Percentiles rank a stretch among this genome's conserved stretches.
phyloP scores from a whole-genome alignment of 2,797 vertebrate genomes.

The Sylvilagus floridanus region DNA sequence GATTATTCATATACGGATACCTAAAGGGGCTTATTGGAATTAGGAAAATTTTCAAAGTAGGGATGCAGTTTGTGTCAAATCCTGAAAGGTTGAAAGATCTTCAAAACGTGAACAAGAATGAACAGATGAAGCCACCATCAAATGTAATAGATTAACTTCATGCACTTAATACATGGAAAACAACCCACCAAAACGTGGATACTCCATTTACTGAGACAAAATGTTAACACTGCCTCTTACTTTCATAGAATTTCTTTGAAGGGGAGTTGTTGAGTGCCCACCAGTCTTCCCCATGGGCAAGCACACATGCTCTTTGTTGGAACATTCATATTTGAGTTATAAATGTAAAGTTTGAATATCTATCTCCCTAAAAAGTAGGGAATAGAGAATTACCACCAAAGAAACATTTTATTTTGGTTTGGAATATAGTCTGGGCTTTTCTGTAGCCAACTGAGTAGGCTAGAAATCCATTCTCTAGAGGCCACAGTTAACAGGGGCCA shows the following conservation, averaged over 20 bases:
- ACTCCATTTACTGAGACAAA: not conserved
- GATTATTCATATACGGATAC: not conserved
- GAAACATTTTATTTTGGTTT: slow-evolving; percentile 61
- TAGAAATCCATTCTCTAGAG: slow-evolving; percentile 43
- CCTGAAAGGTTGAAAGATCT: not conserved
- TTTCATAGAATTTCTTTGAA: slow-evolving; percentile 17
- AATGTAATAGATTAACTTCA: not conserved
- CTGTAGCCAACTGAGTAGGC: not conserved
- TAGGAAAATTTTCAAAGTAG: not conserved
- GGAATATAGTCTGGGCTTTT: slow-evolving; percentile 48
- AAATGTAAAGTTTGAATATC: slow-evolving; percentile 7
- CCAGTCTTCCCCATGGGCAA: not conserved
- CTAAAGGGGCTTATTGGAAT: not conserved
- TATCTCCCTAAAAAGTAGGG: not conserved
- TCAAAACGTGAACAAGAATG: not conserved
- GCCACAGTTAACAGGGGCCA: not conserved
- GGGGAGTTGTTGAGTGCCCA: not conserved
- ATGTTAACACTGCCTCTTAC: not conserved
- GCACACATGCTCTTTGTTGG: not conserved
- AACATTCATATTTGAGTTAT: not conserved
- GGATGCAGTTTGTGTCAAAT: not conserved
- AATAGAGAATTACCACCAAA: not conserved
- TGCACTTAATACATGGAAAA: not conserved
- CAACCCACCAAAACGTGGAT: not conserved
- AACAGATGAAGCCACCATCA: not conserved